Evolutionary conservation across 2,797 vertebrate genomes (phyloP).

Genomic region (Malurus leucopterus): DNA sequence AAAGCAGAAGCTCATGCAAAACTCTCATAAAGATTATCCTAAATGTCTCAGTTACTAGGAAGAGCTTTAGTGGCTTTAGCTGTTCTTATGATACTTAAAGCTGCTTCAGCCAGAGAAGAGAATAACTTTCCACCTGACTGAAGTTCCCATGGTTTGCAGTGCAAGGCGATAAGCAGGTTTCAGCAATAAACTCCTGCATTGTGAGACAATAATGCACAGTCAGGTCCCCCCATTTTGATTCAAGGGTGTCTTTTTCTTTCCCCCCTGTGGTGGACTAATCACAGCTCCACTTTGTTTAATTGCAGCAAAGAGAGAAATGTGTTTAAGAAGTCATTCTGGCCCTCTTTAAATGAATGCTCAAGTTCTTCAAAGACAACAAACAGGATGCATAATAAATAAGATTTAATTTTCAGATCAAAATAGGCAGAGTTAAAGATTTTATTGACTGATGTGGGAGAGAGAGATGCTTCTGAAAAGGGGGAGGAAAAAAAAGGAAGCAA

Average conservation of each 20-base stretch:
- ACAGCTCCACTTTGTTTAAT: constrained; percentile 99
- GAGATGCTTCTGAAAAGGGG: constrained; percentile 61
- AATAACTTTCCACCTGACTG: constrained; percentile 99
- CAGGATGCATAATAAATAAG: constrained; percentile 90
- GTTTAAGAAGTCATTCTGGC: constrained; percentile 98
- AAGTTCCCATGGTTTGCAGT: constrained; percentile 98
- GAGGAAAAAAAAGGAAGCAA: constrained; percentile 71
- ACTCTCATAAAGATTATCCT: constrained; percentile 86
- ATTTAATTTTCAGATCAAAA: constrained; percentile 85
- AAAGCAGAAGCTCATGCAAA: constrained; percentile 89
- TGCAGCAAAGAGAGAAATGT: constrained; percentile 98
- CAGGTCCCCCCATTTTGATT: constrained; percentile 98
- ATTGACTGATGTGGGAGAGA: constrained; percentile 76
- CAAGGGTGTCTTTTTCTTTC: constrained; percentile 99
- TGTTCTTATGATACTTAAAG: constrained; percentile 87
- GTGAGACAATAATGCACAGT: constrained; percentile 96
- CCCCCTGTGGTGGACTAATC: constrained; percentile 98
- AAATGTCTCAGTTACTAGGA: constrained; percentile 94
- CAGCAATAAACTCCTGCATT: constrained; percentile 99
- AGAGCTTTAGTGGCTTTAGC: constrained; percentile 82
- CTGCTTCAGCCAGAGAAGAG: constrained; percentile 87
- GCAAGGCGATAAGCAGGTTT: constrained; percentile 98
- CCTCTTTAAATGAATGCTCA: constrained; percentile 92
- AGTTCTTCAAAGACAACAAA: constrained; percentile 91
- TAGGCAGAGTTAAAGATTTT: constrained; percentile 82